Conservation (phyloP, 2,113 vertebrate species). For the Castor canadensis region DNA sequence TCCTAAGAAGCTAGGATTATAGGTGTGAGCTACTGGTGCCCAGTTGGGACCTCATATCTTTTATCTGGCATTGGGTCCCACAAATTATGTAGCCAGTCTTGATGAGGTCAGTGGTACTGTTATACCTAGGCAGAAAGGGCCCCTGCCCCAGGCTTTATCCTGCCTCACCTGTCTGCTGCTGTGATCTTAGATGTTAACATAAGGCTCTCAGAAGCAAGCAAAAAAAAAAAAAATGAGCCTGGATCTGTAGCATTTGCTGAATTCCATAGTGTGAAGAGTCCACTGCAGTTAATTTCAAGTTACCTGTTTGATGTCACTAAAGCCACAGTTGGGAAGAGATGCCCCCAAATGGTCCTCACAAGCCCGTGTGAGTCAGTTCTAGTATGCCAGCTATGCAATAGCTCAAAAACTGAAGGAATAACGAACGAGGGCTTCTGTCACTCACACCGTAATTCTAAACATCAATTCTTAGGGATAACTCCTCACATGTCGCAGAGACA, state of each 20-base stretch:
- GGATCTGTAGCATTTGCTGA: too few relatives aligned
- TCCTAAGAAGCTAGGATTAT: too few relatives aligned
- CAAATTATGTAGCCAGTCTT: not conserved
- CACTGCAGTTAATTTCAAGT: not conserved
- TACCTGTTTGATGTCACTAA: not conserved
- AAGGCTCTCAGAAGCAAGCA: not conserved
- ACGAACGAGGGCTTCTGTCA: not conserved
- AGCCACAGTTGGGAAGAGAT: not conserved
- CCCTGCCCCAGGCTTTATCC: not conserved
- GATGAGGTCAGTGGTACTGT: not conserved
- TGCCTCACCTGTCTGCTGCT: not conserved
- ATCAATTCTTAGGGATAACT: not conserved
- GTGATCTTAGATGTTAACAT: not conserved
- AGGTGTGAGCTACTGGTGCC: too few relatives aligned
- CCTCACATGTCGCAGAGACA: not conserved
- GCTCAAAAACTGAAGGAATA: not conserved
- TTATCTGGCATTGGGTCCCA: too few relatives aligned
- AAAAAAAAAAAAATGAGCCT: not conserved
- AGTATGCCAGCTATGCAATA: not conserved
- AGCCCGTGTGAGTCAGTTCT: not conserved
- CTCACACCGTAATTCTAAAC: slow-evolving; percentile 2
- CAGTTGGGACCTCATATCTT: too few relatives aligned
- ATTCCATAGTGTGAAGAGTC: not conserved
- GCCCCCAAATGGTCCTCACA: not conserved
- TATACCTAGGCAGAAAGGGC: not conserved